These are phyloP conservation scores for Drosophila anomalata DNA, from an alignment of 2,888 invertebrate genomes.

Conservation along the genomic window DNA sequence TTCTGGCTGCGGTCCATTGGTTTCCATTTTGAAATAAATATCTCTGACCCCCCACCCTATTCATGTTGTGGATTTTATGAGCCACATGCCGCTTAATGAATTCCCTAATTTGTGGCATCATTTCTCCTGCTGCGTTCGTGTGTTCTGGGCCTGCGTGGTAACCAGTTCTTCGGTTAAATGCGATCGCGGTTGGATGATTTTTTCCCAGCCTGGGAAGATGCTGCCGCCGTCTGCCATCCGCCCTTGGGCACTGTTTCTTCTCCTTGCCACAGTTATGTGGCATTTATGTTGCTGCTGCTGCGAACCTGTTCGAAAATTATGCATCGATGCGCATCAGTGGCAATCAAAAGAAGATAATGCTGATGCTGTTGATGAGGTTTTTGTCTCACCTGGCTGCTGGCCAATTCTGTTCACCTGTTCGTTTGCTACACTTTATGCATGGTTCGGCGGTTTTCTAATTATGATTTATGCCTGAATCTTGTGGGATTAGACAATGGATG, in stretches of 20 bases:
- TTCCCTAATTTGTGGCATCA: background rate
- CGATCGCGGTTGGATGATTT: conserved; percentile 46
- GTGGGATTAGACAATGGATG: conserved; percentile 37
- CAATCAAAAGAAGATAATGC: conserved; percentile 35
- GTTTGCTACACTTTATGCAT: conserved; percentile 57
- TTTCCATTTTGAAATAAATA: background rate
- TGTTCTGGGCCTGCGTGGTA: conserved; percentile 5
- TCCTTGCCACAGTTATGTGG: conserved; percentile 5
- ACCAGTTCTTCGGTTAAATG: conserved; percentile 40
- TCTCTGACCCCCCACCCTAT: background rate
- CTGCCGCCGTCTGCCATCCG: background rate
- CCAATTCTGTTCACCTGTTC: conserved; percentile 56
- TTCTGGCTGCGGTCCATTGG: conserved; percentile 21
- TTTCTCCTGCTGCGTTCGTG: conserved; percentile 16
- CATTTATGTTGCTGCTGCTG: conserved; percentile 28
- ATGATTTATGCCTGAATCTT: conserved; percentile 34
- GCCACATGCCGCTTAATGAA: background rate
- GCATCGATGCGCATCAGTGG: conserved; percentile 48
- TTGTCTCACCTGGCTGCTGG: background rate
- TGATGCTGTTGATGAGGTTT: conserved; percentile 27
- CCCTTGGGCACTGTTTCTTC: conserved; percentile 1
- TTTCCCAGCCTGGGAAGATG: conserved; percentile 24
- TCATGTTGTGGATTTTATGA: background rate
- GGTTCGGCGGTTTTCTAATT: conserved; percentile 38
- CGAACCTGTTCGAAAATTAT: conserved; percentile 58